phyloP scores from a whole-genome alignment of 2,797 vertebrate genomes.

The Typhlichthys eigenmanni region DNA sequence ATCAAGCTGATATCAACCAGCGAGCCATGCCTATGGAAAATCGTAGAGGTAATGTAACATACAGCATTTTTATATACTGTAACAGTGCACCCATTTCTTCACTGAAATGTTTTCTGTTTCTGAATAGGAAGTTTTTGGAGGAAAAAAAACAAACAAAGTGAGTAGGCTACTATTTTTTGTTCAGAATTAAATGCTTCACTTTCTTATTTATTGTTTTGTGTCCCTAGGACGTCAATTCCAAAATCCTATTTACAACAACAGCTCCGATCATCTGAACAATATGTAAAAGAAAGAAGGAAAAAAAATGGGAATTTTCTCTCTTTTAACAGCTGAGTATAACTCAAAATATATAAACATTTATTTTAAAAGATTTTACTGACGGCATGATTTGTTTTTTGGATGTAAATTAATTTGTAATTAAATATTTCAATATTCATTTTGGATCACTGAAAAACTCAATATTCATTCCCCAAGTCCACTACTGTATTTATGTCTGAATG shows the following conservation, averaged over 20 bases:
- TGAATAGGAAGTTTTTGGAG: constrained; percentile 26
- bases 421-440: no score
- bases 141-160: constrained; percentile 46
- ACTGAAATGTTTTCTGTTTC: constrained; percentile 1
- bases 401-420: no score
- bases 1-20: constrained; percentile 50
- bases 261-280: constrained; percentile 31
- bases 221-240: constrained; percentile 51
- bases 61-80: not conserved
- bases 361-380: no score
- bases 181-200: not conserved
- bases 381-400: no score
- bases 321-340: not conserved
- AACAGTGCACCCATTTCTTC: not conserved
- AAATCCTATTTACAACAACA: constrained; percentile 73
- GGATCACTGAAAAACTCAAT: no score
- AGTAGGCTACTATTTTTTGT: constrained; percentile 31
- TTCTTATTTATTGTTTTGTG: constrained; percentile 16
- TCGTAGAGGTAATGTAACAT: constrained; percentile 36
- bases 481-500: no score
- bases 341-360: no score
- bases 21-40: constrained; percentile 12
- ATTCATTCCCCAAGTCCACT: no score
- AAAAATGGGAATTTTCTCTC: not conserved
- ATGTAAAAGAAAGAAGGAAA: constrained; percentile 23